A percentile compares a stretch with the other conserved stretches of the same genome.
These are phyloP conservation scores for Onychomys arenicola DNA, from an alignment of 2,797 vertebrate genomes.

Conservation along the genomic window DNA sequence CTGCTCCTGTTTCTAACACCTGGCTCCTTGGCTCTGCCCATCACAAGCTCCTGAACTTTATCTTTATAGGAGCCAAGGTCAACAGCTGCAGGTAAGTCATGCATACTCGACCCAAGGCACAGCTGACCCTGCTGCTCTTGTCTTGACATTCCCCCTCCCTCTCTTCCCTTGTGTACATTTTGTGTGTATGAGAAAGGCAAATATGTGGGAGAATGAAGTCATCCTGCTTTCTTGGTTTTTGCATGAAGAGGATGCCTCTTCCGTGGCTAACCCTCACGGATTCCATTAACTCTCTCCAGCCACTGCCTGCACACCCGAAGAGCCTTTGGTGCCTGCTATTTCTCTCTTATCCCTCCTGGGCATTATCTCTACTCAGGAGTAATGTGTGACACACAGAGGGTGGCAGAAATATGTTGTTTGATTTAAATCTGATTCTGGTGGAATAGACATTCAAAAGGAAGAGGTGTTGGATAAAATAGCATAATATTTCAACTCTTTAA, in stretches of 20 bases:
- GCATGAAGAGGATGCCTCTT: not conserved
- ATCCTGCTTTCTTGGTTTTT: not conserved
- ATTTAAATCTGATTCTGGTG: conserved; percentile 45
- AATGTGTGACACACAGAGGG: not conserved
- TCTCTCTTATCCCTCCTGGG: not conserved
- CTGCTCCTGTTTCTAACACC: not conserved
- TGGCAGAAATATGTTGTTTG: not conserved
- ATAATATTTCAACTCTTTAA: conserved; percentile 39
- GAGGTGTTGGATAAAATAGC: not conserved
- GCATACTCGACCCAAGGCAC: not conserved
- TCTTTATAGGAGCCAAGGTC: not conserved
- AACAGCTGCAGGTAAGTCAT: rapidly evolving
- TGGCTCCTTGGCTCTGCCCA: not conserved
- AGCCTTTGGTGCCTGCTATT: not conserved
- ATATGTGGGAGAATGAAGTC: not conserved
- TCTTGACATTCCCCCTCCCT: no score
- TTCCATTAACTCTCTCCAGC: not conserved
- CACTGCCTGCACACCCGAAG: not conserved
- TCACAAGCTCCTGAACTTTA: not conserved
- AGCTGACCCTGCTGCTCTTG: not conserved
- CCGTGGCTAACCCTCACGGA: not conserved
- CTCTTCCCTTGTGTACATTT: not conserved
- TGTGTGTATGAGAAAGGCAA: not conserved
- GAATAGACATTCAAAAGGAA: conserved; percentile 11
- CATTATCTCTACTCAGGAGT: not conserved